A percentile compares a stretch with the other conserved stretches of the same genome.
Conservation (phyloP, 2,113 vertebrate species). For the Mixornis gularis region DNA sequence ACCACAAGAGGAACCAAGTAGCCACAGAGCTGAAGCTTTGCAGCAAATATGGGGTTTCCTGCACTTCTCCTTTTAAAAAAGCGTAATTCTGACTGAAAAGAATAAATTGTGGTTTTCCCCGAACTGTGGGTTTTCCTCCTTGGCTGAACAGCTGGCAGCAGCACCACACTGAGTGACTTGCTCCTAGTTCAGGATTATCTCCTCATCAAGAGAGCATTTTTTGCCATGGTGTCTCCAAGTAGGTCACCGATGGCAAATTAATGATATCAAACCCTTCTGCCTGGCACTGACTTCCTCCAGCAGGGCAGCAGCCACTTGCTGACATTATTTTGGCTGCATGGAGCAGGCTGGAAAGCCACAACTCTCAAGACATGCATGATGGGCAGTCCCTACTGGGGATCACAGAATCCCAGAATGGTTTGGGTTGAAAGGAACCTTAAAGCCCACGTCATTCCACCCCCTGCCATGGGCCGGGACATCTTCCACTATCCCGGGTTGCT, state of each 20-base stretch:
- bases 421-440: background rate
- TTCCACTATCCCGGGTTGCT: background rate
- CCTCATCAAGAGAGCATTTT: background rate
- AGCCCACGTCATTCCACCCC: background rate
- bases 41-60: background rate
- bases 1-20: background rate
- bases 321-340: fast-evolving
- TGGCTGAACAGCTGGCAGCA: background rate
- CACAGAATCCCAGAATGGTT: background rate
- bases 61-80: background rate
- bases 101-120: background rate
- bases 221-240: fast-evolving
- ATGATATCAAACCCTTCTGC: background rate
- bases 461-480: background rate
- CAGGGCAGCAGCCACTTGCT: fast-evolving
- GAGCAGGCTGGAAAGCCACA: background rate
- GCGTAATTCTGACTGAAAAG: background rate
- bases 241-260: fast-evolving
- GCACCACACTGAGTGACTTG: fast-evolving
- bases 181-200: fast-evolving
- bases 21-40: background rate
- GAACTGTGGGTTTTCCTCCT: fast-evolving
- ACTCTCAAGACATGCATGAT: background rate
- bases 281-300: no score
- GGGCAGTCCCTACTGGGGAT: background rate